These are phyloP conservation scores for Megatriorchis doriae DNA, from an alignment of 2,113 vertebrate species.

Conservation along the genomic window DNA sequence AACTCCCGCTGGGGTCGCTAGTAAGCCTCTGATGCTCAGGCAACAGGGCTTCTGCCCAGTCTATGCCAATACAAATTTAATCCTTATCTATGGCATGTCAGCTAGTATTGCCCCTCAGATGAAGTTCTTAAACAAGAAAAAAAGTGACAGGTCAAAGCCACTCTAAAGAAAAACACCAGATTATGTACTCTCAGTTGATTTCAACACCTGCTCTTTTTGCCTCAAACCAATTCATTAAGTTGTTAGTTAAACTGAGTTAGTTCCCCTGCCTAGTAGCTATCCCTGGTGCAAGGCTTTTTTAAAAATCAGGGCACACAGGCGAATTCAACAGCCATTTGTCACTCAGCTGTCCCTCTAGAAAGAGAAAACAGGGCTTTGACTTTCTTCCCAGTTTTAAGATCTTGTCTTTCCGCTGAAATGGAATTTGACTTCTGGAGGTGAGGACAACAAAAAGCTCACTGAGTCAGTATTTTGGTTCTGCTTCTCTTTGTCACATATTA, in stretches of 20 bases:
- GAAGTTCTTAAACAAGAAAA: not conserved
- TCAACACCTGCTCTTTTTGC: not conserved
- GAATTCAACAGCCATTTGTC: not conserved
- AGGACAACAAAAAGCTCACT: not conserved
- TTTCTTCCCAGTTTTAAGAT: not conserved
- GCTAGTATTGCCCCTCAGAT: not conserved
- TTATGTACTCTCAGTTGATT: not conserved
- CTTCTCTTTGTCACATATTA: not conserved
- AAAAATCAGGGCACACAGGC: not conserved
- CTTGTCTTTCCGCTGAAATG: not conserved
- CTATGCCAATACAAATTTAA: not conserved
- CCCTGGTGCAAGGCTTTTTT: not conserved
- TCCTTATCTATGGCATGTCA: rapidly evolving
- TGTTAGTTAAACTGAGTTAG: not conserved
- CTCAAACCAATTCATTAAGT: not conserved
- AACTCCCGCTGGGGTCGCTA: not conserved
- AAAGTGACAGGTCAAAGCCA: not conserved
- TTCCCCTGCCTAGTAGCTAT: not conserved
- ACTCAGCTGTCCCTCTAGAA: not conserved
- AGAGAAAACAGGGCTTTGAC: not conserved
- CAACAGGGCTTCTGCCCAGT: not conserved
- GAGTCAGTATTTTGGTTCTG: not conserved
- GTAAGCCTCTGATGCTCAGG: not conserved
- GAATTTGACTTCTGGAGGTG: not conserved
- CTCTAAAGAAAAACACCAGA: not conserved